Base-by-base conservation (phyloP, 2,888 invertebrate genomes). In the Xylophagus ater region DNA sequence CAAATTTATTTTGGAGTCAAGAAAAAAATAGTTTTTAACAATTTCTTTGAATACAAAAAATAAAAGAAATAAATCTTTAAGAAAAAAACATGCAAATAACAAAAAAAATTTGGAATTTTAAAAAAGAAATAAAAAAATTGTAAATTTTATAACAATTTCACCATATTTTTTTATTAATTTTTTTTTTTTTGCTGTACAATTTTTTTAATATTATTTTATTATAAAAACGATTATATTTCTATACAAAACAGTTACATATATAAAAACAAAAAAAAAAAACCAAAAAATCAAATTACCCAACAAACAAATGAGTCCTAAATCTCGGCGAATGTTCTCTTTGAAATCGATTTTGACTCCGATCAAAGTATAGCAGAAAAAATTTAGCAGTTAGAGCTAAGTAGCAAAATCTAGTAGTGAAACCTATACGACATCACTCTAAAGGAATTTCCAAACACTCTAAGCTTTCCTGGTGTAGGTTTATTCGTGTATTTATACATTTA, bases 201-300 rank as follows among this genome's bases (percentile, higher is more conserved):
- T 10, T 26, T n/a, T 26, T 12, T 13, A 26, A 13, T 10, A 12
- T 26, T 23, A 8, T 9, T 26, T 26, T 26, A 26, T 13, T 12
- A 26, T 26, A 6, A 3, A 26, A 26, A 5, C 13, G n/a, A 12
- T 5, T 26, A 23, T 23, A 8, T 9, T 12, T 26, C 13, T 23
- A 26, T 12, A 10, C n/a, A 26, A 26, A 10, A 12, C n/a, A 26
- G 13, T 21, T n/a, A 20, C 12, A 23, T 33, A 33, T 33, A 33
- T 14, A 19, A 6, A 17, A 32, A 5, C 23, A 33, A 23, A 8
- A 17, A 26, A 39, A 39, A 32, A 28, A 26, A 19, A 19, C 21
- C 12, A 9, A 21, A 9, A 28, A n/a, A n/a, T n/a, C n/a, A n/a
- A n/a, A n/a, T n/a, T n/a, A n/a, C n/a, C n/a, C n/a, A n/a, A n/a